Base-by-base conservation (phyloP, 53 echinoderm and acorn worm genomes). In the Hippasteria phrygiana region DNA sequence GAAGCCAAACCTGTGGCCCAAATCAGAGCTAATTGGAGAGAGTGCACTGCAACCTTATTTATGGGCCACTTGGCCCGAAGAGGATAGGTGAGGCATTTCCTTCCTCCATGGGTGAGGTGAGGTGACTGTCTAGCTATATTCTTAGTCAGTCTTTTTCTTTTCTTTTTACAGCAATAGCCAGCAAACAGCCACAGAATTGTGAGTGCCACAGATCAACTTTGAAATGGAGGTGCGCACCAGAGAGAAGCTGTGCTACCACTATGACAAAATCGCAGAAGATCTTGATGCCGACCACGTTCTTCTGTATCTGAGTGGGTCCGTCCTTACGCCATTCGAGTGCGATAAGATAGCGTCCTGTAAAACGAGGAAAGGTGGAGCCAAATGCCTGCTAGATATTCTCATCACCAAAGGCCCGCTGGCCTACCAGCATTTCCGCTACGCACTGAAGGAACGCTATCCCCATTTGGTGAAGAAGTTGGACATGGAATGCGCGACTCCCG, bases 381-480 rank as follows among this genome's bases (percentile, higher is more conserved):
- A 88, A 48, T 86, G 93, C 48, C 91, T 97, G n/a, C 79, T 97
- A 17, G 81, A 89, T 65, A 72, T 95, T 24, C 83, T 97, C 9
- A 75, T 78, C 53, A 92, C 94, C 29, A 95, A 94, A 87, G 92
- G 89, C 55, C 85, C 91, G 0, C 42, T 93, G 36, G 97, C 97
- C 10, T 97, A 93, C 79, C 97, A 95, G 70, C 95, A 97, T 55
- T 97, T 97, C 55, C 90, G 95, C 42, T 93, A 93, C 46, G 87
- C 94, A 31, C 89, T 97, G 46, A 89, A 92, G 46, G 97, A 97
- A 29, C 80, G 91, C 29, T 97, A 97, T 59, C 59, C 93, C 3
- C 90, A 93, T 41, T 72, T 97, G 40, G 92, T 97, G 2, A 75
- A 83, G 47, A 91, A 88, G 56, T 74, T 97, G 67, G 93, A 97